Base-by-base conservation (phyloP, 1,140 invertebrate species). In the Zaprionus ghesquierei region DNA sequence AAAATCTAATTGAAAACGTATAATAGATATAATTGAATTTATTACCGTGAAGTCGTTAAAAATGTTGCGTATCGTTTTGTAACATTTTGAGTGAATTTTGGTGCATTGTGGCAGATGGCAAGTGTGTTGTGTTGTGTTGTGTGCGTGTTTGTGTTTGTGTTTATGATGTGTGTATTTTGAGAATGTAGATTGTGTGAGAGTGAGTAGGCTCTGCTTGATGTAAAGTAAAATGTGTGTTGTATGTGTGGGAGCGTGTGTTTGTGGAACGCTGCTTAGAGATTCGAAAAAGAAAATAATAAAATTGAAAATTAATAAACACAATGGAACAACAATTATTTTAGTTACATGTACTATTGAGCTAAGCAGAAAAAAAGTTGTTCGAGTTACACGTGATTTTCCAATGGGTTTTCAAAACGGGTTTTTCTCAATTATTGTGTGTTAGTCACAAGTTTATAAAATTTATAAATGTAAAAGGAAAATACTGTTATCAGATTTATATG, bases 131-230 rank as follows among this genome's bases (percentile, higher is more conserved):
- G n/a, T n/a, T n/a, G n/a, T n/a, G n/a, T n/a, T n/a, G n/a, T n/a
- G n/a, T n/a, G n/a, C n/a, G n/a, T 51, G 29, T 59, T 35, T 75
- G 29, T 61, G 53, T 46, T 35, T 29, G 46, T n/a, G 56, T 33
- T 63, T 15, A n/a, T n/a, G n/a, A n/a, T 35, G 54, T 60, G 44
- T 59, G 35, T 56, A 41, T 41, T n/a, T 41, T 41, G 29, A 31
- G 22, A 20, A 15, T 60, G 29, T 51, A 56, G 61, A 35, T 69
- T 5, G 20, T 46, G 54, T 69, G 59, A 75, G 66, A 54, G 75
- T 82, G 64, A 82, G 75, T 79, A 76, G 69, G 84, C 82, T 63
- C 77, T 76, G 66, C 70, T 56, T 71, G 74, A 79, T 87, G 74
- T 82, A 65, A 61, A 87, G 85, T 72, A 60, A 60, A 61, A 59